Base-by-base conservation (phyloP, 2,888 invertebrate genomes). In the Odontocerum albicorne region DNA sequence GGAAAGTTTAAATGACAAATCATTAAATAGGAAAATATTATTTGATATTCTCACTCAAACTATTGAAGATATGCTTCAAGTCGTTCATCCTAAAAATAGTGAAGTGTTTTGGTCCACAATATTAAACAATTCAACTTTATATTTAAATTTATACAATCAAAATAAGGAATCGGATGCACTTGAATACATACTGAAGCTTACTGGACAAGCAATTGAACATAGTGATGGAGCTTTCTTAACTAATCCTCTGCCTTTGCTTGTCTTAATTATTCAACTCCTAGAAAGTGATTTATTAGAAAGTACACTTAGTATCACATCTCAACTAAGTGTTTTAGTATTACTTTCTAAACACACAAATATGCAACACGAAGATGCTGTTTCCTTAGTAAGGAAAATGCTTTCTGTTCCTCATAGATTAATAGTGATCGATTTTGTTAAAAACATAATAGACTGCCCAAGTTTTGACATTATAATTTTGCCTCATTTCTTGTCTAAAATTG, bases 381-480 rank as follows among this genome's bases (percentile, higher is more conserved):
- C 82, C n/a, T 72, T 91, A 47, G 79, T 86, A 0, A 79, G 82
- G 64, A 85, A 84, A 60, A 72, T 86, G 17, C 67, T 90, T 21
- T 75, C 75, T 8, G 67, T 86, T 8, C 73, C 79, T 6, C 74
- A 82, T 49, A 75, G 79, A 40, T 70, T 73, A 22, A 75, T 87
- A 13, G 74, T 86, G 22, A 77, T 87, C 44, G 75, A 80, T 51
- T 85, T 89, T 65, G 80, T 89, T 2, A 80, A 84, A 64, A 81
- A 83, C 68, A 81, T 90, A 2, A 75, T 82, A 31, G 69, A 77
- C 22, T 87, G 86, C 65, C 77, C 85, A 0, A 83, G 85, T 45
- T 90, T 90, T 68, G 90, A 91, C 66, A 77, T 85, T 61, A 75
- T 88, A 22, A 81, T 91, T 58, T 70, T 91, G 45, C 88, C 90